Evolutionary conservation across 2,113 vertebrate genomes (phyloP).

Genomic region (Apus apus): DNA sequence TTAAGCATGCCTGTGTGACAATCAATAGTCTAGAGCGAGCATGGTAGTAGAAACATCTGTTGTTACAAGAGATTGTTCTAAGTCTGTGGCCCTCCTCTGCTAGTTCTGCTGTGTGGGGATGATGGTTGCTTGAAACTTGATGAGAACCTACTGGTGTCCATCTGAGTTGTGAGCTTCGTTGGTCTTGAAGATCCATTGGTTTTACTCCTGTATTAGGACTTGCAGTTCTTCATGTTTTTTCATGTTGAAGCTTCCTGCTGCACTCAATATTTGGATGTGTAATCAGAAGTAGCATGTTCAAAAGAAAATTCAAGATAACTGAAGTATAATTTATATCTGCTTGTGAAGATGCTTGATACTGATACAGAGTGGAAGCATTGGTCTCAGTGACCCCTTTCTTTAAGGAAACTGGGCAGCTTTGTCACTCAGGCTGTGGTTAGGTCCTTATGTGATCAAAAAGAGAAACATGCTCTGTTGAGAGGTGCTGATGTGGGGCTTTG

Average conservation of each 20-base stretch:
- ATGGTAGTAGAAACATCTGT: not conserved
- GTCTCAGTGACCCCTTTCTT: not conserved
- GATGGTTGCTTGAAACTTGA: not conserved
- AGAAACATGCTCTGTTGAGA: not conserved
- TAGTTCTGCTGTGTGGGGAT: not conserved
- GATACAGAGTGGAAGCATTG: not conserved
- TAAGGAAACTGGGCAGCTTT: not conserved
- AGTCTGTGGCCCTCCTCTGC: not conserved
- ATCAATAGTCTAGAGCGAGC: not conserved
- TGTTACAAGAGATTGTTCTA: not conserved
- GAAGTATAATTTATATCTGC: not conserved
- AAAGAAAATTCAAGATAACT: not conserved
- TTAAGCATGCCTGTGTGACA: not conserved
- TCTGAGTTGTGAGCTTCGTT: not conserved
- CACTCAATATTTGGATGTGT: rapidly evolving
- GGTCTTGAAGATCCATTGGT: not conserved
- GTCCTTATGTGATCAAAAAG: not conserved
- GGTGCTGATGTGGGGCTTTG: not conserved
- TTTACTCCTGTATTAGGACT: not conserved
- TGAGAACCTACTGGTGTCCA: not conserved
- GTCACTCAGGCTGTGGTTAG: not conserved
- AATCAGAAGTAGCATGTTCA: not conserved
- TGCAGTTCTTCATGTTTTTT: not conserved
- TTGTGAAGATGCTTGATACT: not conserved
- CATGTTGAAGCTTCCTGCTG: not conserved